Evolutionary conservation across 2,888 invertebrate genomes (phyloP), one percentile per base, ranked within the genome.

Genomic region (Nemotelus pantherinus): DNA sequence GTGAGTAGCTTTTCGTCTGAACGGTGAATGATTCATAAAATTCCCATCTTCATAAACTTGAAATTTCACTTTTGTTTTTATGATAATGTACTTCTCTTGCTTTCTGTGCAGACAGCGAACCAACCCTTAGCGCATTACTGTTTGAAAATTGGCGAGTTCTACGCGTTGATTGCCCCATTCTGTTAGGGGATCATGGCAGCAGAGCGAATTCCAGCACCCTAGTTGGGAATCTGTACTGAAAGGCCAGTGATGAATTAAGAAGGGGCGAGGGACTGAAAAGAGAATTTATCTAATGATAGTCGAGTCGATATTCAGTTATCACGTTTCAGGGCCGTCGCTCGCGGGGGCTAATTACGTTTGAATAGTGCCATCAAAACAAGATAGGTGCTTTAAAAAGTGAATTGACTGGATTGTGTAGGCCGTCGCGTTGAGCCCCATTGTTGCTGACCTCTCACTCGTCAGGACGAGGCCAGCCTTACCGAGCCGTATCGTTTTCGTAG

Each of bases 21-120:
- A 63, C 74, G 50, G 45, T 63, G 60, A 77, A 77, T 68, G 68
- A 68, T 77, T 68, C 77, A 77, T 77, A 77, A 77, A 77, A 77
- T 48, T 77, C 77, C 77, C 77, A 77, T 77, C 60, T 77, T 58
- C 77, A 77, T 77, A 77, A 77, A 77, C 65, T 77, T 68, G 58
- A 25, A 58, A 77, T 45, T 77, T 77, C 68, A 77, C 77, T 77
- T 60, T 77, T 58, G 57, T 77, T 77, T 77, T 77, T 77, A 77
- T 68, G 77, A 68, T 77, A 77, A 77, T 77, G 77, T 50, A 25
- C 58, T 45, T 39, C 64, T 58, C 64, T 45, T 48, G 58, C 58
- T 6, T 74, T 74, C 63, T 39, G 60, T 74, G 74, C 60, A 25
- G 58, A 48, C 47, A 63, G 43, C 63, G 43, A 39, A 39, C 53